Percentiles rank a stretch among this genome's conserved stretches.
phyloP scores from a whole-genome alignment of 2,888 invertebrate species.

The Chydorus sphaericus region DNA sequence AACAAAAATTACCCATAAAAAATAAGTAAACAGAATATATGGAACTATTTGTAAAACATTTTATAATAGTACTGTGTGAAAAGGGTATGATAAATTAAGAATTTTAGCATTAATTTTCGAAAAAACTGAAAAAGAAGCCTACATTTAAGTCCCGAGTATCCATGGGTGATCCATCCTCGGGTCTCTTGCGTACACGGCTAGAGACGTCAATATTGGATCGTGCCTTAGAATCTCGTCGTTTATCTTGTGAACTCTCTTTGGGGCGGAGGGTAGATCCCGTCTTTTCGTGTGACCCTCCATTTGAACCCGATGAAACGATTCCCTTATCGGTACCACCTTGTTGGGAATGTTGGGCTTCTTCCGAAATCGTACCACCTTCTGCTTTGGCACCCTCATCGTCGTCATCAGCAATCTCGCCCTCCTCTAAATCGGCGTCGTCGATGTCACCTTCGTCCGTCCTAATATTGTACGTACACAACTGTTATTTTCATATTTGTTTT shows the following conservation, averaged over 20 bases:
- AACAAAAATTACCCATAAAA: background rate
- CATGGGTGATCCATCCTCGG: background rate
- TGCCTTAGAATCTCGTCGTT: background rate
- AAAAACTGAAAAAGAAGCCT: too few relatives aligned
- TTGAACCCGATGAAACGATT: background rate
- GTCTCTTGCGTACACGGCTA: background rate
- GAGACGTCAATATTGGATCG: background rate
- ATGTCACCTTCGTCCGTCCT: conserved; percentile 19
- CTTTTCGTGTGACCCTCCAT: background rate
- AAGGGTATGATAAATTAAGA: background rate
- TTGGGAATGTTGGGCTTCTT: background rate
- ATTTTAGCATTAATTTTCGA: background rate
- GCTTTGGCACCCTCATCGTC: conserved; percentile 34
- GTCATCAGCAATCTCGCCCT: conserved; percentile 48
- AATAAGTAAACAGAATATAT: background rate
- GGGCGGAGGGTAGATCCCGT: background rate
- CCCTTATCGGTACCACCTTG: background rate
- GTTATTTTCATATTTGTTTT: too few relatives aligned
- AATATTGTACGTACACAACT: too few relatives aligned
- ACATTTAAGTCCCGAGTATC: background rate
- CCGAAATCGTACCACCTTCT: conserved; percentile 23
- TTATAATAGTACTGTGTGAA: background rate
- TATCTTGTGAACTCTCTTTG: background rate
- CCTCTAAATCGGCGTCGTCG: conserved; percentile 55
- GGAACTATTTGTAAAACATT: background rate